Evolutionary conservation across 1,140 invertebrate species (phyloP).

Genomic region (Nasonia longicornis): DNA sequence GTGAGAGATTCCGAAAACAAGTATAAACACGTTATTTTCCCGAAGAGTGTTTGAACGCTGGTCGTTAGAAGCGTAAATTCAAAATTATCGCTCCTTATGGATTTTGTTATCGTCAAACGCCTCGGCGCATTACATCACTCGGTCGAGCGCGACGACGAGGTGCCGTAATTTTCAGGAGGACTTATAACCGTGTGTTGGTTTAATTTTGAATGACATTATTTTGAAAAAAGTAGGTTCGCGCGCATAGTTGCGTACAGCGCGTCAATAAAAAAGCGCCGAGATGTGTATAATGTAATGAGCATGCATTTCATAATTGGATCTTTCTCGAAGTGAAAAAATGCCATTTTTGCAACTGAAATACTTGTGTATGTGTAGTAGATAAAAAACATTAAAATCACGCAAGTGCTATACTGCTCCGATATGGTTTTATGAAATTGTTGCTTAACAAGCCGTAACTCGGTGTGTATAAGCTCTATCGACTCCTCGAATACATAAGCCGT

Average conservation of each 20-base stretch:
- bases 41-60: neutral
- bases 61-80: neutral
- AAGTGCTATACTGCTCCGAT: neutral
- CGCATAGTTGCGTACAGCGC: too few species aligned
- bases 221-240: neutral
- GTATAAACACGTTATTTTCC: neutral
- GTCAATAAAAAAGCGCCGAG: neutral
- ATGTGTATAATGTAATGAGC: neutral
- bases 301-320: neutral
- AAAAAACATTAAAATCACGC: neutral
- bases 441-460: neutral
- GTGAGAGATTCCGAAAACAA: neutral
- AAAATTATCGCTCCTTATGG: neutral
- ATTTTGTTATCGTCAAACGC: slow-evolving; percentile 3
- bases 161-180: neutral
- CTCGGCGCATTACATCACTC: neutral
- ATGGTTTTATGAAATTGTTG: slow-evolving; percentile 6
- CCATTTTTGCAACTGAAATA: neutral
- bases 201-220: neutral
- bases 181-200: neutral
- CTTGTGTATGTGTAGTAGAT: neutral
- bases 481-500: neutral
- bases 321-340: neutral
- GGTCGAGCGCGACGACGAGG: neutral
- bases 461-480: neutral